These are phyloP conservation scores for Anaspis maculata DNA, from an alignment of 2,888 invertebrate genomes.

Conservation along the genomic window DNA sequence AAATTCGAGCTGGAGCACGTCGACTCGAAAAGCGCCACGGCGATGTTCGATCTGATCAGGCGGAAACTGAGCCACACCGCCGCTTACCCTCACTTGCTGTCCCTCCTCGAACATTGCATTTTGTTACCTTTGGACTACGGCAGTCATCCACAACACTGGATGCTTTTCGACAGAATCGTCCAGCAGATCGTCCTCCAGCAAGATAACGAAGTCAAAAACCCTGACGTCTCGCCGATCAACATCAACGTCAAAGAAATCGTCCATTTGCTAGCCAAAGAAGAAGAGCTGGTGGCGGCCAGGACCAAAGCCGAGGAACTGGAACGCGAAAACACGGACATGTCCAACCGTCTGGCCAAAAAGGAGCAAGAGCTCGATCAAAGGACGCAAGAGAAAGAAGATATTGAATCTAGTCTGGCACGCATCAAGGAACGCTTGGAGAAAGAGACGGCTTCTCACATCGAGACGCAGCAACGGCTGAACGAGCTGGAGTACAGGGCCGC, in stretches of 20 bases:
- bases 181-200: conserved; percentile 90
- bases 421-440: conserved; percentile 83
- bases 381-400: conserved; percentile 86
- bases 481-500: conserved; percentile 49
- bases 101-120: conserved; percentile 80
- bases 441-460: conserved; percentile 80
- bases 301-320: conserved; percentile 82
- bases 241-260: conserved; percentile 90
- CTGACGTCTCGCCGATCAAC: conserved; percentile 76
- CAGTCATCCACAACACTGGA: conserved; percentile 85
- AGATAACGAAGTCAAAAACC: conserved; percentile 52
- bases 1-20: conserved; percentile 87
- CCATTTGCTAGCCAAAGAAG: conserved; percentile 84
- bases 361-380: conserved; percentile 87
- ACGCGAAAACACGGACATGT: conserved; percentile 80
- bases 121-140: conserved; percentile 80
- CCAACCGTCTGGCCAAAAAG: conserved; percentile 79
- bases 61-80: conserved; percentile 85
- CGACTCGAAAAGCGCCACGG: conserved; percentile 86
- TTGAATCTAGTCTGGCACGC: conserved; percentile 69
- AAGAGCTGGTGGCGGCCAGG: conserved; percentile 80
- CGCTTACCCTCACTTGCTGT: conserved; percentile 88
- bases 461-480: conserved; percentile 60
- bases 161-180: conserved; percentile 85
- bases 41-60: conserved; percentile 85